Conservation (phyloP, 1,140 invertebrate genomes). For the Pseudomyrmex flavicornis region DNA sequence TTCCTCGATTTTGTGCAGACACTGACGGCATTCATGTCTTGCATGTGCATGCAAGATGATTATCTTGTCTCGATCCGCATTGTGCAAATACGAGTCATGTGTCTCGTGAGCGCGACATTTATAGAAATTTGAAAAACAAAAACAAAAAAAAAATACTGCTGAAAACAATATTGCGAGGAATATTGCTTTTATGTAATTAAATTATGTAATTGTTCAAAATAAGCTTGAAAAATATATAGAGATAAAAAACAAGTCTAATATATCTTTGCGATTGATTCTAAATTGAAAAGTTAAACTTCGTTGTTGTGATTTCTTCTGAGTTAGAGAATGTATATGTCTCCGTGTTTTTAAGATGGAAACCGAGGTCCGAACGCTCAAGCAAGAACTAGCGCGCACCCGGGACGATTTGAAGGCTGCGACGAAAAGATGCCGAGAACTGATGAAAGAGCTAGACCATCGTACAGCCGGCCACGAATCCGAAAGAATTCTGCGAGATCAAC, state of each 20-base stretch:
- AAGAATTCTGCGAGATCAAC: conserved; percentile 87
- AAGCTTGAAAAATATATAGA: too few species aligned
- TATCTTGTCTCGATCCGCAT: conserved; percentile 25
- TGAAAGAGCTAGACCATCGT: conserved; percentile 87
- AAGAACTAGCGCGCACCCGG: conserved; percentile 86
- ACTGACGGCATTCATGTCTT: conserved; percentile 15
- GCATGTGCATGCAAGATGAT: conserved; percentile 34
- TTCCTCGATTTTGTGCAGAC: conserved; percentile 39
- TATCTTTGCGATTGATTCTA: not conserved
- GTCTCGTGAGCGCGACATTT: not conserved
- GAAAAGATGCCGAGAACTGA: conserved; percentile 86
- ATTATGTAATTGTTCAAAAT: too few species aligned
- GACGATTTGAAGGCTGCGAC: conserved; percentile 84
- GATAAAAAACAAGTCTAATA: not conserved
- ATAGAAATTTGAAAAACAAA: conserved; percentile 20
- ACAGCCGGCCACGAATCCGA: conserved; percentile 87
- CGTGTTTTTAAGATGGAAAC: conserved; percentile 87
- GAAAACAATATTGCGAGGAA: too few species aligned
- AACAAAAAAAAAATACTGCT: not conserved
- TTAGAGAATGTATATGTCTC: not conserved
- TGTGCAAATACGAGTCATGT: conserved; percentile 17
- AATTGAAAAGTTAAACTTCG: not conserved
- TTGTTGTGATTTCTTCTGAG: not conserved
- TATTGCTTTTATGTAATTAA: too few species aligned
- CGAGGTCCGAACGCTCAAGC: conserved; percentile 87